Conservation (phyloP, 2,797 vertebrate species). For the Brachyalestes nurse region DNA sequence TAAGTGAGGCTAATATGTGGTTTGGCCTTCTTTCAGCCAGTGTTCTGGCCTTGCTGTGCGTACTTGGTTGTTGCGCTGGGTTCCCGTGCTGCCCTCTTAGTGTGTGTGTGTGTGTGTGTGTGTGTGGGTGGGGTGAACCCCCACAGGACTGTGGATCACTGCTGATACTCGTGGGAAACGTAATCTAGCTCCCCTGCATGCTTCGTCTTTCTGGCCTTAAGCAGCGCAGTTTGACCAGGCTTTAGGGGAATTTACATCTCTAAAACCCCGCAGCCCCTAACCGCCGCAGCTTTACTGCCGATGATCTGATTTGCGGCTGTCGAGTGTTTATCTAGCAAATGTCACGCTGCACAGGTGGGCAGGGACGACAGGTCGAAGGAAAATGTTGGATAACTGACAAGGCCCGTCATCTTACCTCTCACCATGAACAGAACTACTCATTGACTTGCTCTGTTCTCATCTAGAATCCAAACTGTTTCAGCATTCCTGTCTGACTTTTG, state of each 20-base stretch:
- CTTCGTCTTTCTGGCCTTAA: slow-evolving; percentile 53
- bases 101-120: not conserved
- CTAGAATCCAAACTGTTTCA: not conserved
- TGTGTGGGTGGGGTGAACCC: slow-evolving; percentile 11
- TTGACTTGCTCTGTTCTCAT: not conserved
- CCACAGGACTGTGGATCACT: slow-evolving; percentile 46
- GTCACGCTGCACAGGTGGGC: slow-evolving; percentile 44
- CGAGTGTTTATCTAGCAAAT: slow-evolving; percentile 44
- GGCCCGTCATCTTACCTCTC: not conserved
- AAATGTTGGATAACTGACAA: not conserved
- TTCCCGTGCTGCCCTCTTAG: slow-evolving; percentile 44
- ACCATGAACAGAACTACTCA: not conserved
- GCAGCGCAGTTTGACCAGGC: slow-evolving; percentile 52
- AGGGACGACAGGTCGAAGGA: slow-evolving; percentile 8
- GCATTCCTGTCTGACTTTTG: not conserved
- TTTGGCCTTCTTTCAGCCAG: slow-evolving; percentile 1
- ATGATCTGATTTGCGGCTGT: slow-evolving; percentile 58
- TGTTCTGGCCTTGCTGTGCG: slow-evolving; percentile 21
- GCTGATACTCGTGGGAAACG: slow-evolving; percentile 69
- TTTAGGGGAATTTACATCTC: slow-evolving; percentile 63
- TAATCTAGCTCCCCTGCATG: slow-evolving; percentile 55
- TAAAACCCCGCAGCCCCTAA: slow-evolving; percentile 56
- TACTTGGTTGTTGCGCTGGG: slow-evolving; percentile 39
- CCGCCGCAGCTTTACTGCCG: slow-evolving; percentile 50
- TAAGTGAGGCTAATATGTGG: slow-evolving; percentile 5